Evolutionary conservation across 2,113 vertebrate species (phyloP).

Genomic region (Aptenodytes patagonicus): DNA sequence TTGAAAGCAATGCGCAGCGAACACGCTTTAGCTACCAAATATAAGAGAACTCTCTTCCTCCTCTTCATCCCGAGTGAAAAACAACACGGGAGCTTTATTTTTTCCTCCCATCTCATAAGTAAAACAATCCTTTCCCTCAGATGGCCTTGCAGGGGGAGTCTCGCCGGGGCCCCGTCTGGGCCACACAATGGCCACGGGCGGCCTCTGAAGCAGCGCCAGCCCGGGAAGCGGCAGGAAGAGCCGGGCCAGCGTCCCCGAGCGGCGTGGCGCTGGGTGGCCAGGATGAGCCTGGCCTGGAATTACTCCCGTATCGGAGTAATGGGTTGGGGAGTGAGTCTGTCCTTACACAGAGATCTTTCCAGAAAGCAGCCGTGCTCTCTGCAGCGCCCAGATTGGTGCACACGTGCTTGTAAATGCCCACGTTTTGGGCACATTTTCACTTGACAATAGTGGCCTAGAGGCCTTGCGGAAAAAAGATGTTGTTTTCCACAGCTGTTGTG

Average conservation of each 20-base stretch:
- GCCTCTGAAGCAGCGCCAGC: conserved; percentile 43
- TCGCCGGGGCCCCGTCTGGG: neutral
- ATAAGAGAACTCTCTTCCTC: neutral
- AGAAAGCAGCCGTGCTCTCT: neutral
- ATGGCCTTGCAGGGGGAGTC: neutral
- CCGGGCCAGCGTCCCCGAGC: accelerated
- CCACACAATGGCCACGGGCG: neutral
- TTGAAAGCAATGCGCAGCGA: neutral
- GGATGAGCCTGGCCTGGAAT: neutral
- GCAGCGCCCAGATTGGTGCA: neutral
- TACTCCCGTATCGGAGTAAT: accelerated
- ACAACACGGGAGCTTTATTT: conserved; percentile 25
- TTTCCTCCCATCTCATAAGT: conserved; percentile 24
- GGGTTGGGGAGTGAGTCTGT: neutral
- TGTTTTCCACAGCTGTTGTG: conserved; percentile 23
- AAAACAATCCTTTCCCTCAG: conserved; percentile 45
- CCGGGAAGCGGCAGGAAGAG: neutral
- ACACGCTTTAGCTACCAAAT: neutral
- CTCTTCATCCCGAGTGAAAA: neutral
- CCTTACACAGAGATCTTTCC: neutral
- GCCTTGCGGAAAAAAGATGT: neutral
- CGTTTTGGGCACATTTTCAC: neutral
- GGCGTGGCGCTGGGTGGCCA: accelerated
- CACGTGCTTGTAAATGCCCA: neutral
- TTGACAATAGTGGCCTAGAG: neutral